Evolutionary conservation across 2,888 invertebrate genomes (phyloP), one percentile per base, ranked within the genome.

Genomic region (Onthophagus sagittarius): DNA sequence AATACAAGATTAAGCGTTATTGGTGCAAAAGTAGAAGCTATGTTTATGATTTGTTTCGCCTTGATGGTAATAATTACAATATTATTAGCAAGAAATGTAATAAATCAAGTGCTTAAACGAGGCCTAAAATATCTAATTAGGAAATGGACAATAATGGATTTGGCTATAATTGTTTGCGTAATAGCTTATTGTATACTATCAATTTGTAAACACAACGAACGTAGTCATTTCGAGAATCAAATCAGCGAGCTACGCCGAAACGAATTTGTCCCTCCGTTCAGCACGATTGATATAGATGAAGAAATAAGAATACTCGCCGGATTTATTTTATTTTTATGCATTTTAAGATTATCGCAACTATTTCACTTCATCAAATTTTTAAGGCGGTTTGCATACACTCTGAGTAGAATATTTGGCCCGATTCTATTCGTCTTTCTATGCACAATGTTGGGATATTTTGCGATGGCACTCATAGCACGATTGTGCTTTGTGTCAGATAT

Each of bases 231-330:
- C 32, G 13, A 32, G n/a, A 71, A 3, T 23, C 23, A 23, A 23
- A 23, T 23, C 23, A 23, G 23, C 3, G 23, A 2, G 2, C 23
- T 75, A 9, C 76, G 74, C 14, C 74, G 77, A n/a, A 79, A 79
- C 53, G 72, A 77, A 69, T 79, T 78, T 72, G 72, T 79, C 0
- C 71, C 71, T 53, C 79, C 78, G 32, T 77, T 74, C 33, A n/a
- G 63, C 32, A 71, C 77, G 5, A 63, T 78, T 15, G 70, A 72
- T 63, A 71, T 72, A 14, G 76, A 77, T 15, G 63, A 75, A 13
- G n/a, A 64, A 5, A 32, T 78, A 2, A 77, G 63, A 1, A 53
- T 77, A 1, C n/a, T 67, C 31, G 2, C n/a, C 31, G 67, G 23
- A 0, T 5, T 67, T n/a, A 6, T 67, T 7, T 0, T 67, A n/a